phyloP scores from a whole-genome alignment of 1,140 invertebrate genomes.

The Metaphire vulgaris region DNA sequence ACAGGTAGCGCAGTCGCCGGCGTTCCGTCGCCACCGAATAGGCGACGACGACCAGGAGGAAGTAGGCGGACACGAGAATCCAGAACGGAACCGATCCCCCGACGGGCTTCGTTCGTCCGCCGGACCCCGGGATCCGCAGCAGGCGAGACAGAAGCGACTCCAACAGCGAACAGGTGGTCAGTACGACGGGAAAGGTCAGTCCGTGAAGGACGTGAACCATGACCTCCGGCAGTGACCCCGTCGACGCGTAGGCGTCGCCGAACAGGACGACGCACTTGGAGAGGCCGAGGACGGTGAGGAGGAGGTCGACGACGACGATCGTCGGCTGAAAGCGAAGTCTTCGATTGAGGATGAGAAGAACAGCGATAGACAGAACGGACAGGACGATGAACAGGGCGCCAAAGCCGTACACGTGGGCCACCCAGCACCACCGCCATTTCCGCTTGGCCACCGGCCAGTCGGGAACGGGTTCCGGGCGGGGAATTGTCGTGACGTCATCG shows the following conservation, averaged over 20 bases:
- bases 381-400: background rate
- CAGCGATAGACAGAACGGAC: background rate
- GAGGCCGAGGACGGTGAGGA: background rate
- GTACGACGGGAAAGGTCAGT: constrained; percentile 9
- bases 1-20: background rate
- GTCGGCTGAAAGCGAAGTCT: background rate
- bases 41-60: background rate
- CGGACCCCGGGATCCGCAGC: background rate
- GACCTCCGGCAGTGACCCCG: background rate
- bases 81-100: background rate
- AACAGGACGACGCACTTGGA: constrained; percentile 1
- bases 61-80: background rate
- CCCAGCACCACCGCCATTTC: constrained; percentile 3
- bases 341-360: background rate
- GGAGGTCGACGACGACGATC: background rate
- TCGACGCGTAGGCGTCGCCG: background rate
- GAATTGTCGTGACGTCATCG: background rate
- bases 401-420: background rate
- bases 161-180: constrained; percentile 6
- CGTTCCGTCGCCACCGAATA: background rate
- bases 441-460: constrained; percentile 1
- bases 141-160: constrained; percentile 10
- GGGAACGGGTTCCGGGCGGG: background rate
- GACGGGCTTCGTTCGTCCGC: background rate
- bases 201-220: constrained; percentile 4